Base-by-base conservation (phyloP, 2,113 vertebrate species). In the Bagarius yarrelli region DNA sequence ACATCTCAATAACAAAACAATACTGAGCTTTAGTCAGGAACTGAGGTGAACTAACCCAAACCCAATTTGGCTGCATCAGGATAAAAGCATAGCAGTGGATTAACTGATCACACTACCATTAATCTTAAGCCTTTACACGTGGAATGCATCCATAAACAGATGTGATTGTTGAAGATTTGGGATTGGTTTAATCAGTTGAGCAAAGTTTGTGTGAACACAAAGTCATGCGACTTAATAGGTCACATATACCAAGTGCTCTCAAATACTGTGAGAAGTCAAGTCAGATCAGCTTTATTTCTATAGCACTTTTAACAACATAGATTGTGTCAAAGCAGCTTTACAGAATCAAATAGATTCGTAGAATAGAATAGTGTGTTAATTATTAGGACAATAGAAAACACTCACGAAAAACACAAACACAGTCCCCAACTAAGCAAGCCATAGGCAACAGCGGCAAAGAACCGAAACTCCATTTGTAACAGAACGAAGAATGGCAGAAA, bases 1-100 rank as follows among this genome's bases (percentile, higher is more conserved):
- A 36, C 80, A 82, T 78, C 80, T 85, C 71, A 83, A 61, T 78
- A 69, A 64, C 47, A 63, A 76, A 76, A 81, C 44, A 67, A 81
- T 67, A 73, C 9, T 36, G 61, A 67, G 80, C 71, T 81, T 81
- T 66, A 40, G 79, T 69, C 70, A 40, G 61, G 40, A 59, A 71
- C 47, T 53, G 36, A 8, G 61, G 40, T 59, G 78, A 80, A 59
- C 57, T 70, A 79, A 71, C 16, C 36, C 47, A 36, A 71, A 70
- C 13, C 15, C 21, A 14, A 32, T 53, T 74, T 12, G 36, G 71
- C 25, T 63, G 40, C 70, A 66, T 44, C 69, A 81, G 70, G 59
- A 79, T 36, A 57, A 59, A 63, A 25, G 60, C 40, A 30, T 23
- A 63, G 75, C 12, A 30, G 36, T 63, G 74, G 36, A 77, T 61